Percentiles rank a stretch among this genome's conserved stretches.
Evolutionary conservation across 1,140 invertebrate species (phyloP).

Genomic region (Papilio aristodemus): DNA sequence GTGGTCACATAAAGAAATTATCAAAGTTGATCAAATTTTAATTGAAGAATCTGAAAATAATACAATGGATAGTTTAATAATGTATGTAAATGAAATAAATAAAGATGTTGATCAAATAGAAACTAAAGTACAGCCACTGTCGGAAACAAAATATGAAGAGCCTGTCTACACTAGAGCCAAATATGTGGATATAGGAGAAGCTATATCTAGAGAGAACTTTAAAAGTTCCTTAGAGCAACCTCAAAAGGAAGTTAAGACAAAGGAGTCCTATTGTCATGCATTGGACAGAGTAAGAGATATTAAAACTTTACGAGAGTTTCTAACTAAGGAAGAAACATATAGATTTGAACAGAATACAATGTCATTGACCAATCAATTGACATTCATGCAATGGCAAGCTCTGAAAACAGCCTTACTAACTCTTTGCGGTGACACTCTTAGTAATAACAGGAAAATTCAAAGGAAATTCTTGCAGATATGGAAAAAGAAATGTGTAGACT

Average conservation of each 20-base stretch:
- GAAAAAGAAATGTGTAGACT: conserved; percentile 69
- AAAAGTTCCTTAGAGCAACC: conserved; percentile 37
- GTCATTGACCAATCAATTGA: conserved; percentile 68
- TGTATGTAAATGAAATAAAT: conserved; percentile 63
- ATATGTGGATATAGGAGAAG: conserved; percentile 45
- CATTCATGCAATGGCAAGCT: conserved; percentile 76
- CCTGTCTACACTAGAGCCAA: conserved; percentile 28
- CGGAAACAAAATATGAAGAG: conserved; percentile 35
- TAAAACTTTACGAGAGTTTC: conserved; percentile 57
- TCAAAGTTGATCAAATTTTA: conserved; percentile 46
- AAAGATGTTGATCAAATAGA: conserved; percentile 36
- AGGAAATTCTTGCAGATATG: conserved; percentile 66
- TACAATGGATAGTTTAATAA: conserved; percentile 58
- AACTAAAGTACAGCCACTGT: conserved; percentile 32
- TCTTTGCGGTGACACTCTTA: conserved; percentile 40
- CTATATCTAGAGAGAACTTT: conserved; percentile 38
- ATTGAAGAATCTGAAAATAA: conserved; percentile 52
- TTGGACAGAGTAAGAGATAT: conserved; percentile 54
- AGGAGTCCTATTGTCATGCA: conserved; percentile 46
- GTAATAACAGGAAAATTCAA: conserved; percentile 59
- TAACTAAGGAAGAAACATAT: conserved; percentile 64
- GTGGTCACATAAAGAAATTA: conserved; percentile 58
- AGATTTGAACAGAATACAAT: conserved; percentile 54
- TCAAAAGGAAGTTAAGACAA: conserved; percentile 22
- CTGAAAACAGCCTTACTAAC: conserved; percentile 55